A percentile compares a stretch with the other conserved stretches of the same genome.
These are phyloP conservation scores for Pammene aurita DNA, from an alignment of 2,888 invertebrate species.

Conservation along the genomic window DNA sequence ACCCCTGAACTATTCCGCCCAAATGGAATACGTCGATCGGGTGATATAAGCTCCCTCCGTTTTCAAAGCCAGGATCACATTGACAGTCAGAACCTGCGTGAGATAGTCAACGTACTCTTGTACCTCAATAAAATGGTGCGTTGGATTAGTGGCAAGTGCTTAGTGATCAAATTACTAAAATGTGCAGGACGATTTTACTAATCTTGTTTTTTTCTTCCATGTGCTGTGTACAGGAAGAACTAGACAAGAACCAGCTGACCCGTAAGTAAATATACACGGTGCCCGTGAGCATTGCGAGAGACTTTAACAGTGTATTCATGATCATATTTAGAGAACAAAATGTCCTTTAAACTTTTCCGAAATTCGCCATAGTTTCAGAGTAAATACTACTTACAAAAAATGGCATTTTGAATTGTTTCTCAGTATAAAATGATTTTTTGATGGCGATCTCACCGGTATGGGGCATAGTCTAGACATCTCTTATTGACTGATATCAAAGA, in stretches of 20 bases:
- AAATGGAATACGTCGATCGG: slow-evolving; percentile 67
- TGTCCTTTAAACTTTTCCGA: no score
- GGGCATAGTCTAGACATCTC: no score
- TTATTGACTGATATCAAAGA: no score
- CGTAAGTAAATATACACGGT: slow-evolving; percentile 86
- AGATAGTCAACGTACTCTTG: slow-evolving; percentile 49
- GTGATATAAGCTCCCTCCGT: slow-evolving; percentile 61
- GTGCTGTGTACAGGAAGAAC: slow-evolving; percentile 84
- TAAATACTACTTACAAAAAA: no score
- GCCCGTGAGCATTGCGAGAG: no score
- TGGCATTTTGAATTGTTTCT: no score
- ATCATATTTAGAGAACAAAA: no score
- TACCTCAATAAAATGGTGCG: slow-evolving; percentile 60
- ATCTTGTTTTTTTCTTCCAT: slow-evolving; percentile 58
- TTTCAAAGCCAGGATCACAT: slow-evolving; percentile 57
- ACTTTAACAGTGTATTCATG: no score
- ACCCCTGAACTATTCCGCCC: slow-evolving; percentile 45
- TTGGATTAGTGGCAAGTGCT: slow-evolving; percentile 39
- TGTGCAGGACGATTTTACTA: slow-evolving; percentile 41
- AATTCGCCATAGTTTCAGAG: no score
- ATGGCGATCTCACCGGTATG: no score
- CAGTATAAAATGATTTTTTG: no score
- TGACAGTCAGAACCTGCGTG: slow-evolving; percentile 48
- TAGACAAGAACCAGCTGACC: slow-evolving; percentile 89
- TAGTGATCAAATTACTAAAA: slow-evolving; percentile 14